Conservation (phyloP, 2,113 vertebrate species). For the Gnathochromis pfefferi region DNA sequence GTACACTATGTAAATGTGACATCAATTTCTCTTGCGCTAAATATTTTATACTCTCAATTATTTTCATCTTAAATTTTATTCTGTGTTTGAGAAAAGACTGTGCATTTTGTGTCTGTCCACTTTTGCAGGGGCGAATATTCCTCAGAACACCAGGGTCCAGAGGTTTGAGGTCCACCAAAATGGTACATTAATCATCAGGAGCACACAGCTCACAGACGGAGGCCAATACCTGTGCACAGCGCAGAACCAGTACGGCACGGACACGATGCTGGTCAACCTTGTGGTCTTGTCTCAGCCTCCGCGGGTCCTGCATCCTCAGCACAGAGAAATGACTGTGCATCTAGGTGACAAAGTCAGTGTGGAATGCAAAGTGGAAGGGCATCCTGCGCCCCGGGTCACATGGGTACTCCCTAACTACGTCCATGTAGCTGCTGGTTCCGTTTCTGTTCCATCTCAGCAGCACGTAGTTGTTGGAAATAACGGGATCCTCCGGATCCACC, state of each 20-base stretch:
- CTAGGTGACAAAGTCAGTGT: slow-evolving; percentile 74
- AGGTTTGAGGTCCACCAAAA: slow-evolving; percentile 82
- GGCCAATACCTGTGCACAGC: slow-evolving; percentile 83
- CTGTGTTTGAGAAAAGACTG: background rate
- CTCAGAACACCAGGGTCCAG: slow-evolving; percentile 71
- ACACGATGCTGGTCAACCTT: slow-evolving; percentile 66
- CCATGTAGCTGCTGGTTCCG: slow-evolving; percentile 38
- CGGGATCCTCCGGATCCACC: slow-evolving; percentile 74
- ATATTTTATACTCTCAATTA: background rate
- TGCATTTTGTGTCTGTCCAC: background rate
- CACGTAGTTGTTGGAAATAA: slow-evolving; percentile 70
- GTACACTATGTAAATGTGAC: background rate
- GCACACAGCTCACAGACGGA: slow-evolving; percentile 71
- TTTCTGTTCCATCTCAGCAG: slow-evolving; percentile 18
- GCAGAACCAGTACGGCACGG: slow-evolving; percentile 77
- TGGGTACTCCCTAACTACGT: slow-evolving; percentile 82
- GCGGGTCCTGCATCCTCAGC: slow-evolving; percentile 67
- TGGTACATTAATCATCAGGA: slow-evolving; percentile 79
- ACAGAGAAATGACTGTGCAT: slow-evolving; percentile 73
- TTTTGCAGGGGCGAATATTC: slow-evolving; percentile 73
- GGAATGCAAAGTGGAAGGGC: slow-evolving; percentile 78
- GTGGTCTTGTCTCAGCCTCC: slow-evolving; percentile 74
- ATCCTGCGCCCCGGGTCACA: slow-evolving; percentile 74
- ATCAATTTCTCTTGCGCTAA: background rate
- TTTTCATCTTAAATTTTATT: background rate